These are phyloP conservation scores for Meda fulgida DNA, from an alignment of 2,797 vertebrate species.

Conservation along the genomic window DNA sequence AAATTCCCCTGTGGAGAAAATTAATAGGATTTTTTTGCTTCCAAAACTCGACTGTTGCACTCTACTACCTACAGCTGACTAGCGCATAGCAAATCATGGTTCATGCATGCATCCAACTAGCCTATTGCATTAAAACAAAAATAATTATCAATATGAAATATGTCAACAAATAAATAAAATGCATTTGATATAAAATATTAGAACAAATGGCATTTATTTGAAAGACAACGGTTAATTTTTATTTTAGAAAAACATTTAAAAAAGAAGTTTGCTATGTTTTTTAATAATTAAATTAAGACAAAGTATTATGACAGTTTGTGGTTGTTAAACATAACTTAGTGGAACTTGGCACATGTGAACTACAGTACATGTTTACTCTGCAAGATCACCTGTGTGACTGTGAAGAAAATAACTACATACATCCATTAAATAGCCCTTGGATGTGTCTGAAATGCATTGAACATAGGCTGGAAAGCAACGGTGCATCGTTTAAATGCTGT, in stretches of 20 bases:
- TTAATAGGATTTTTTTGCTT: background rate
- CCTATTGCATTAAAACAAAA: background rate
- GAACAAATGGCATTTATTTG: background rate
- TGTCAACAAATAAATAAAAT: background rate
- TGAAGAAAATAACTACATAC: conserved; percentile 7
- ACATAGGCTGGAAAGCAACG: background rate
- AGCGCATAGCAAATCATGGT: background rate
- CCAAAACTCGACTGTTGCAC: background rate
- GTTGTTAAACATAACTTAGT: background rate
- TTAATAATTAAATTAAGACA: background rate
- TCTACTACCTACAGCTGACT: background rate
- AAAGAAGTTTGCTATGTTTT: background rate
- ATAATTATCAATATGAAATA: background rate
- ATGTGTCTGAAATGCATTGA: background rate
- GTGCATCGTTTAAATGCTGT: background rate
- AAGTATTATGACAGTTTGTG: background rate
- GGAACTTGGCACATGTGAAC: conserved; percentile 5
- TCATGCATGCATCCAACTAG: background rate
- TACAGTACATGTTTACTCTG: background rate
- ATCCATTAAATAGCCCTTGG: background rate
- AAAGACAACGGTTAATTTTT: background rate
- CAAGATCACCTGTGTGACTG: background rate
- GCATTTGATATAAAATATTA: background rate
- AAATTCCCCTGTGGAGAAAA: background rate
- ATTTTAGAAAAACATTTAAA: background rate